Evolutionary conservation across 2,113 vertebrate species (phyloP).

Genomic region (Thomomys bottae): DNA sequence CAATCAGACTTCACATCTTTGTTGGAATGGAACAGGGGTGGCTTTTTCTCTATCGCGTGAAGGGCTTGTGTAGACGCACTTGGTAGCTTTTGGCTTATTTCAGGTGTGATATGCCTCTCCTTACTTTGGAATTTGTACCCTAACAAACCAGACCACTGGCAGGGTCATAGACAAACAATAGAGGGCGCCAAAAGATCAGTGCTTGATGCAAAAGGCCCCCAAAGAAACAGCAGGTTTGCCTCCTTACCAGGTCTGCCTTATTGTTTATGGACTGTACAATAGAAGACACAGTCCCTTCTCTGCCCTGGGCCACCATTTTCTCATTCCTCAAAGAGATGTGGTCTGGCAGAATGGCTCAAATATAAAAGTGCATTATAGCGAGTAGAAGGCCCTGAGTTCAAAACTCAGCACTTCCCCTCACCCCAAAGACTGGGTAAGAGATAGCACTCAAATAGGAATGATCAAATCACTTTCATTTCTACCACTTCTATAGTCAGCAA

Average conservation of each 20-base stretch:
- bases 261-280: not conserved
- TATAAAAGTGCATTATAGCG: no score
- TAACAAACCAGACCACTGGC: not conserved
- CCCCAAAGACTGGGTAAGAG: no score
- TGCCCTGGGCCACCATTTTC: not conserved
- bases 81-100: fast-evolving
- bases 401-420: no score
- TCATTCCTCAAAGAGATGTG: slow-evolving; percentile 37
- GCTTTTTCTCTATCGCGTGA: not conserved
- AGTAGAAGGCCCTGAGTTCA: no score
- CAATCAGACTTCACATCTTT: not conserved
- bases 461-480: not conserved
- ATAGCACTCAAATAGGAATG: not conserved
- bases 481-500: not conserved
- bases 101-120: not conserved
- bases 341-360: no score
- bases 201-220: not conserved
- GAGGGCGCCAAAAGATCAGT: slow-evolving; percentile 59
- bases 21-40: not conserved
- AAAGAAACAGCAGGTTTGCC: not conserved
- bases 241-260: not conserved
- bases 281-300: not conserved
- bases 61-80: not conserved
- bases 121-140: not conserved
- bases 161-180: slow-evolving; percentile 17